Evolutionary conservation across 1,140 invertebrate genomes (phyloP), one percentile per base, ranked within the genome.

Genomic region (Tetramorium simillimum): DNA sequence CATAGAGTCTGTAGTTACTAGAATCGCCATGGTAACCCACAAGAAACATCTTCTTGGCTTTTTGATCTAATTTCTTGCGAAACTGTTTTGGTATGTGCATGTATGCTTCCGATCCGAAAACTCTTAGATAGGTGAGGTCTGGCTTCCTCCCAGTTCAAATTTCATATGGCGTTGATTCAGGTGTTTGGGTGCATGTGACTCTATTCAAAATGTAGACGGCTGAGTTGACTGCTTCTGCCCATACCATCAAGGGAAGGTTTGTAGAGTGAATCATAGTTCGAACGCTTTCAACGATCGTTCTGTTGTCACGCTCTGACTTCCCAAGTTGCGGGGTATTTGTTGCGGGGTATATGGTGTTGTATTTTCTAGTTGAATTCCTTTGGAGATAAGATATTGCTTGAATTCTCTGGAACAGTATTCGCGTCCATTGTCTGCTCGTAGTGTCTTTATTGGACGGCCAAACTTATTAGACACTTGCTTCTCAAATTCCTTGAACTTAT

Each of bases 21-120:
- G 62, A 46, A 16, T 70, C 51, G 2, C 16, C 33, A 0, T 81
- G 14, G 7, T 81, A 81, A 5, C 51, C 78, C 1, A 81, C 78
- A 1, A 81, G 14, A 1, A 81, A 3, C 4, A 67, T 0, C 43
- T 69, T 69, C 6, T 24, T 67, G 2, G 28, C 43, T 7, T 40
- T 67, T 53, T 21, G 18, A 16, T 58, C 33, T 7, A 81, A 6
- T 16, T 81, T 81, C 12, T n/a, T 51, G 0, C 24, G 6, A 12
- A n/a, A 37, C 9, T 51, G 18, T 16, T 67, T 80, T 0, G 46
- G 46, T 3, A 67, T 10, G 33, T 81, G 63, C 4, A 16, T 33
- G 12, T 10, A 81, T 5, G 62, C 78, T 10, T 33, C 33, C 0
- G 51, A 67, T 0, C 65, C 63, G 10, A 70, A 81, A 0, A 69